Base-by-base conservation (phyloP, 1,140 invertebrate species). In the Orchesella cincta region DNA sequence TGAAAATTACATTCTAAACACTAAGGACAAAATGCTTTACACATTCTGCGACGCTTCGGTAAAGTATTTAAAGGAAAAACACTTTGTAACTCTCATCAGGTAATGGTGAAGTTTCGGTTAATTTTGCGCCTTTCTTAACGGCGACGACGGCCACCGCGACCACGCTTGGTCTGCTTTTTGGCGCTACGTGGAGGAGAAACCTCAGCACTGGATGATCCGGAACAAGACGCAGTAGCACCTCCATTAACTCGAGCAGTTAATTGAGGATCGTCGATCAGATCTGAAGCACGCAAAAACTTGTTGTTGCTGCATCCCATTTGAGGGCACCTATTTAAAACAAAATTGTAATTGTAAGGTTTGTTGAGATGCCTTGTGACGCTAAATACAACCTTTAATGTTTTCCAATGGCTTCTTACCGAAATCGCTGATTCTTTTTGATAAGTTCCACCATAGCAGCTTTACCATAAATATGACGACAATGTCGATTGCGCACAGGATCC, bases 391-490 rank as follows among this genome's bases (percentile, higher is more conserved):
- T 5, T 67, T 67, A 33, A 3, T 31, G 33, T 67, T 67, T 67
- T 14, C 3, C 8, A 46, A 31, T 31, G n/a, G 5, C 1, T 31
- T 12, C 31, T 29, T 73, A 73, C 70, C 71, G 46, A 3, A 34
- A 57, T 57, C 52, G 14, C n/a, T 33, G 70, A 73, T 73, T 73
- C 23, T 57, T 76, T 64, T 67, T n/a, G 36, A 78, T 36, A 14
- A 78, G 29, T 52, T 71, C 20, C 2, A 78, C 26, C 23, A 78
- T 78, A 1, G 77, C 23, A 8, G 74, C 62, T 33, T 76, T 76
- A 1, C 77, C 77, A 64, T 78, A 78, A 72, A 78, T 76, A 62
- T 78, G 77, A 18, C 39, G 51, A 39, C 77, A 78, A 18, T n/a
- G 29, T 39, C 31, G 64, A 34, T 78, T 78, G 29, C 75, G 23